Conservation (phyloP, 2,888 invertebrate species). For the Bimastos eiseni region DNA sequence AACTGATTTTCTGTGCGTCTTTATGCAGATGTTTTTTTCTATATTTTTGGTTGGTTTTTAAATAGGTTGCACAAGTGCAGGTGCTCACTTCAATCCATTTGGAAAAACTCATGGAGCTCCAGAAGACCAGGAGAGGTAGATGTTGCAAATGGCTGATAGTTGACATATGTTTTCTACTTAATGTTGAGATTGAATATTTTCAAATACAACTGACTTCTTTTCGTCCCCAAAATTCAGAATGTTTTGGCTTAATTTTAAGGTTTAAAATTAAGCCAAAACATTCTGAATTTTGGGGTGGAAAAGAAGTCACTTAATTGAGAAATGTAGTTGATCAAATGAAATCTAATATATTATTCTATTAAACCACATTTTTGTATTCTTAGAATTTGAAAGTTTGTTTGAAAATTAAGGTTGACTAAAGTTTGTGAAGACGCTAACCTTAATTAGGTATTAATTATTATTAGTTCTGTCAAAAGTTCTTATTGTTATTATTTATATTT, state of each 20-base stretch:
- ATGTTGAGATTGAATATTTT: background rate
- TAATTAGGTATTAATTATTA: background rate
- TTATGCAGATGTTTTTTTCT: background rate
- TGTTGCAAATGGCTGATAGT: background rate
- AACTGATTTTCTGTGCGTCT: background rate
- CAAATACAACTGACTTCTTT: background rate
- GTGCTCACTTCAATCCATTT: conserved; percentile 87
- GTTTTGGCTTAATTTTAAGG: background rate
- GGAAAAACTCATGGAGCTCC: conserved; percentile 82
- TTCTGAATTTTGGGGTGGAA: background rate
- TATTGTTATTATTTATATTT: background rate
- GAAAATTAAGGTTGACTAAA: background rate
- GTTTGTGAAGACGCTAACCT: background rate
- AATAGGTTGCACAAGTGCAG: conserved; percentile 84
- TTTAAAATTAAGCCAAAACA: background rate
- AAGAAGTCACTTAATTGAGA: background rate
- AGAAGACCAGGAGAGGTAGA: conserved; percentile 65
- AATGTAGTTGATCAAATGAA: background rate
- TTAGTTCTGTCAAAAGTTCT: too few relatives aligned
- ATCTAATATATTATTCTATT: background rate
- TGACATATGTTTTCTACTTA: background rate
- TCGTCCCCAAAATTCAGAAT: background rate
- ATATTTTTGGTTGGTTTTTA: background rate
- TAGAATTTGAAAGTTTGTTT: background rate
- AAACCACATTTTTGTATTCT: background rate